phyloP scores from a whole-genome alignment of 1,140 invertebrate species.

The Drosophila insularis region DNA sequence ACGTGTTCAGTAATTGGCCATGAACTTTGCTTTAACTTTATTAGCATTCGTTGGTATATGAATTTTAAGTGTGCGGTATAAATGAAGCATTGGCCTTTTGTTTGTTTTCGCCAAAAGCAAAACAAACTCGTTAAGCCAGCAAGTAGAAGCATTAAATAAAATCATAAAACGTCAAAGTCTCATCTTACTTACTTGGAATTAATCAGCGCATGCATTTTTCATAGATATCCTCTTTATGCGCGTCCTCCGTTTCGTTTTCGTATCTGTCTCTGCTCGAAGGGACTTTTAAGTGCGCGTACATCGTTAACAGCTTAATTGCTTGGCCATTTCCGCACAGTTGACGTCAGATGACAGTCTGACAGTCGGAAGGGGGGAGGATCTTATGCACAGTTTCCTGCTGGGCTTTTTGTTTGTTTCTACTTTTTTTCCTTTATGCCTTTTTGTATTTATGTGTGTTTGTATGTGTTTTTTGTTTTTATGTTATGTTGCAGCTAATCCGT shows the following conservation, averaged over 20 bases:
- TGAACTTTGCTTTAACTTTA: background rate
- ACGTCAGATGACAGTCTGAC: conserved; percentile 48
- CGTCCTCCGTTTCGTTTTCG: conserved; percentile 29
- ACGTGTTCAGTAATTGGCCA: too few species aligned
- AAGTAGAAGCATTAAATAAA: conserved; percentile 40
- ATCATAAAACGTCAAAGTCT: conserved; percentile 38
- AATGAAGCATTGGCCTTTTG: background rate
- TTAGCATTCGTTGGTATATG: background rate
- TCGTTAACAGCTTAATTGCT: conserved; percentile 79
- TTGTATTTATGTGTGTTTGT: conserved; percentile 22
- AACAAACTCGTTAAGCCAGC: conserved; percentile 40
- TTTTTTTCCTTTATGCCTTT: conserved; percentile 20
- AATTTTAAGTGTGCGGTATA: too few species aligned
- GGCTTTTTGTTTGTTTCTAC: conserved; percentile 16
- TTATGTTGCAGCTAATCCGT: conserved; percentile 70
- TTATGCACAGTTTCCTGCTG: conserved; percentile 47
- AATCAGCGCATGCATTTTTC: conserved; percentile 71
- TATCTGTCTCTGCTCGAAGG: conserved; percentile 30
- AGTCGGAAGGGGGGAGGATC: conserved; percentile 12
- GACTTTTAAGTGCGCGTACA: conserved; percentile 65
- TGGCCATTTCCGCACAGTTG: conserved; percentile 65
- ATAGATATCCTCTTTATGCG: conserved; percentile 50
- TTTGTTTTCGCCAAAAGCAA: background rate
- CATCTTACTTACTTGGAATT: conserved; percentile 75
- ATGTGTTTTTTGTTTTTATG: conserved; percentile 21